Conservation (phyloP, 2,888 invertebrate species). For the Conops quadrifasciatus region DNA sequence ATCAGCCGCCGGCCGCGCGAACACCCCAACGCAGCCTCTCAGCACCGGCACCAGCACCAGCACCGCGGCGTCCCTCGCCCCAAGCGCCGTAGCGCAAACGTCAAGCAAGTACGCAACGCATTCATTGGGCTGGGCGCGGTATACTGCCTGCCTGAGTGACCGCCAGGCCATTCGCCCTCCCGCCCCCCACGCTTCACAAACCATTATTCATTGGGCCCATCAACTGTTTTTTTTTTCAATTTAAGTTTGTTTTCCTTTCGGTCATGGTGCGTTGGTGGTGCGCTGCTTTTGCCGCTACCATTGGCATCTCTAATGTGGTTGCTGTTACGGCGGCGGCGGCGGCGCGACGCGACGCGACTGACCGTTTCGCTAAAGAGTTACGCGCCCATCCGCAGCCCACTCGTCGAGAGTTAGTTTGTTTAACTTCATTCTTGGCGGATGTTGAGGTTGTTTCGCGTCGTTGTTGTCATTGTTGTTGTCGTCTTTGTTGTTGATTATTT, state of each 20-base stretch:
- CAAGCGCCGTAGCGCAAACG: too few species aligned
- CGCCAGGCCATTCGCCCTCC: background rate
- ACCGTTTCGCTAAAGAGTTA: constrained; percentile 35
- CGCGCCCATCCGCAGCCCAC: constrained; percentile 63
- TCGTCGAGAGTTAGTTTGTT: constrained; percentile 41
- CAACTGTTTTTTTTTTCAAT: background rate
- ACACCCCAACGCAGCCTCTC: constrained; percentile 19
- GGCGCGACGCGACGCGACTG: too few species aligned
- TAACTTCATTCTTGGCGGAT: constrained; percentile 22
- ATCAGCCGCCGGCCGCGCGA: constrained; percentile 23
- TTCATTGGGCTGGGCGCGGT: constrained; percentile 3
- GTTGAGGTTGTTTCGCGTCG: background rate
- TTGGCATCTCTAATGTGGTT: constrained; percentile 31
- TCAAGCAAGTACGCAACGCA: constrained; percentile 3
- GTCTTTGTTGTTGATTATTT: too few species aligned
- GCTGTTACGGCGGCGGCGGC: too few species aligned
- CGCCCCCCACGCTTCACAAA: background rate
- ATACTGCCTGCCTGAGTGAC: background rate
- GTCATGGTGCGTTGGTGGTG: constrained; percentile 26
- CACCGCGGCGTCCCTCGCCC: too few species aligned
- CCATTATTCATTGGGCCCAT: constrained; percentile 15
- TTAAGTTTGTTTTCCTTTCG: constrained; percentile 2
- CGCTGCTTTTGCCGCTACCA: constrained; percentile 34
- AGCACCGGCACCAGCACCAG: background rate
- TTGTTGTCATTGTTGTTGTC: background rate